Base-by-base conservation (phyloP, 2,113 vertebrate species). In the Halcyon malimbica region DNA sequence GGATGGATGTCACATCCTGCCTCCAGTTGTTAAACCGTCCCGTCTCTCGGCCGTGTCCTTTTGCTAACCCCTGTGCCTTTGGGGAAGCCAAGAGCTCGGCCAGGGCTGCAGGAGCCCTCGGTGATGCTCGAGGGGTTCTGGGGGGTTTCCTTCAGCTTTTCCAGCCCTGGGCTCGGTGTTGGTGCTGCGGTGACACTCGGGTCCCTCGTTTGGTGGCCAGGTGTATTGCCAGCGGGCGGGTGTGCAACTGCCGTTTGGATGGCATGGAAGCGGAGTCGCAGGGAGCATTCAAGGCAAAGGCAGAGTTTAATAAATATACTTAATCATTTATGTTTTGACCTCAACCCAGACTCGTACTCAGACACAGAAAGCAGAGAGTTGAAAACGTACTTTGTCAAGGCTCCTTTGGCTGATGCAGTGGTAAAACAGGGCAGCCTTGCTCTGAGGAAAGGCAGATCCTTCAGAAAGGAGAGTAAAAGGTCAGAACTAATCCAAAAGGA, bases 401-500 rank as follows among this genome's bases (percentile, higher is more conserved):
- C 94, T 94, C 51, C 91, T 73, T 60, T 95, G 93, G 95, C 95
- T 81, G 90, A n/a, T n/a, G 68, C 78, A 4, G 80, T 28, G 88
- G 86, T 79, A 89, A 77, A 70, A 63, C 87, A 65, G 92, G 96
- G 91, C 94, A 71, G 83, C 87, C 94, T 93, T 51, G 44, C 92
- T 74, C 87, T 97, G 96, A 98, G 96, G 94, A 97, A 97, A 80
- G 86, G 79, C 95, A 98, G 94, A 95, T 82, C 93, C 95, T 96
- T 87, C 96, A 79, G 94, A 89, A 92, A 95, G 87, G 90, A 97
- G 96, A 97, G 90, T 92, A 84, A 97, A 97, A 96, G 94, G 95
- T 97, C 95, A 96, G 87, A 76, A 96, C 97, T 98, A 97, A 97
- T 98, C 97, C 96, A 64, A 83, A 97, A 96, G 94, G 96, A 98